Evolutionary conservation across 2,888 invertebrate species (phyloP).

Genomic region (Volucella bombylans): DNA sequence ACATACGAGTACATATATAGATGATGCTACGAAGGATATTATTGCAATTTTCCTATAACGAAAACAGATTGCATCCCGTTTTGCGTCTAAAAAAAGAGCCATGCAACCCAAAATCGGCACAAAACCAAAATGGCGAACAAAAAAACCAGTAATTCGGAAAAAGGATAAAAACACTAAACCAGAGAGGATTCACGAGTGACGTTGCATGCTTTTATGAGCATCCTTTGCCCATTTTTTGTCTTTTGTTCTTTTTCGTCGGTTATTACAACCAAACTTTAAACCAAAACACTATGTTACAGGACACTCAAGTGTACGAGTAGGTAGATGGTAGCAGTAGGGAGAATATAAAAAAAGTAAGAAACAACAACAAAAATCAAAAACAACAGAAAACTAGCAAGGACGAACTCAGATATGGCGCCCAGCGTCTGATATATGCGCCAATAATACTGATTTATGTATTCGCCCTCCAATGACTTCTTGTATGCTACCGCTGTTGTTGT

Average conservation of each 20-base stretch:
- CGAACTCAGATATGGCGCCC: constrained; percentile 63
- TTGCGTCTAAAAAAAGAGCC: constrained; percentile 25
- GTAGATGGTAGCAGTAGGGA: neutral
- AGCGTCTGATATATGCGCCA: constrained; percentile 72
- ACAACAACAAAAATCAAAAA: constrained; percentile 29
- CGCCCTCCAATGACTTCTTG: constrained; percentile 63
- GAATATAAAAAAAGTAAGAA: neutral
- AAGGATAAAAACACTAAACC: constrained; percentile 38
- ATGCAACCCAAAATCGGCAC: constrained; percentile 6
- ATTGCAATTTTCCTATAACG: constrained; percentile 73
- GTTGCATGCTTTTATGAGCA: constrained; percentile 70
- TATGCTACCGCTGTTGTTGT: constrained; percentile 14
- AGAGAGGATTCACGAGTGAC: constrained; percentile 67
- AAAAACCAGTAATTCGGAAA: constrained; percentile 39
- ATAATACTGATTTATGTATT: constrained; percentile 71
- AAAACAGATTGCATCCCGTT: constrained; percentile 71
- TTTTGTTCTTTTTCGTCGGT: constrained; percentile 26
- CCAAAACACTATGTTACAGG: constrained; percentile 70
- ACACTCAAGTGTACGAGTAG: constrained; percentile 52
- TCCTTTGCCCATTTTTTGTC: constrained; percentile 14
- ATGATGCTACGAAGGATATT: constrained; percentile 68
- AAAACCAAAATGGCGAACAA: neutral
- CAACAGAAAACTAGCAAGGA: constrained; percentile 18
- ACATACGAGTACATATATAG: neutral
- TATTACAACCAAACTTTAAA: constrained; percentile 53